Evolutionary conservation across 2,888 invertebrate species (phyloP).

Genomic region (Eristalinus aeneus): DNA sequence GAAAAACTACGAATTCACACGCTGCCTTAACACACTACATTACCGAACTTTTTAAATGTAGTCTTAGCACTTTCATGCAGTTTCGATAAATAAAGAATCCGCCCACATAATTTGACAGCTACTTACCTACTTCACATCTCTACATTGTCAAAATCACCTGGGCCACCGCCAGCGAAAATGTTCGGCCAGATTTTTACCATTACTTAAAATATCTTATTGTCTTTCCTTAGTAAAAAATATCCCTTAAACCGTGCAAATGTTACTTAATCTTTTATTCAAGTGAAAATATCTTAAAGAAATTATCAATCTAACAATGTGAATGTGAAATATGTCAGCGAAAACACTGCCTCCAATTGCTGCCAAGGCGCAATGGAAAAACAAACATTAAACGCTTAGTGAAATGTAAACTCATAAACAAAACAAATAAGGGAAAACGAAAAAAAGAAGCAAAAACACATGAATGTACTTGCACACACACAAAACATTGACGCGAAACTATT

Average conservation of each 20-base stretch:
- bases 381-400: constrained; percentile 50
- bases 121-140: constrained; percentile 30
- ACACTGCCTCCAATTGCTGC: constrained; percentile 10
- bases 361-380: constrained; percentile 62
- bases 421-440: background rate
- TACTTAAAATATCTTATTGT: constrained; percentile 15
- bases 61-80: constrained; percentile 8
- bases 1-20: background rate
- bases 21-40: background rate
- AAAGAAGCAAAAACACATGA: background rate
- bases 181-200: constrained; percentile 14
- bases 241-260: background rate
- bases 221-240: constrained; percentile 5
- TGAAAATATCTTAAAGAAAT: background rate
- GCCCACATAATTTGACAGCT: constrained; percentile 51
- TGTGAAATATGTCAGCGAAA: constrained; percentile 36
- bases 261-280: background rate
- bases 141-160: constrained; percentile 68
- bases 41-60: background rate
- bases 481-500: background rate
- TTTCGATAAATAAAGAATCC: constrained; percentile 38
- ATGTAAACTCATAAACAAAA: constrained; percentile 58
- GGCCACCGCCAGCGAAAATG: constrained; percentile 42
- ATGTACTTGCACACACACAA: background rate
- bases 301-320: background rate